A percentile compares a stretch with the other conserved stretches of the same genome.
Evolutionary conservation across 2,888 invertebrate species (phyloP).

Genomic region (Lamproptera curius): DNA sequence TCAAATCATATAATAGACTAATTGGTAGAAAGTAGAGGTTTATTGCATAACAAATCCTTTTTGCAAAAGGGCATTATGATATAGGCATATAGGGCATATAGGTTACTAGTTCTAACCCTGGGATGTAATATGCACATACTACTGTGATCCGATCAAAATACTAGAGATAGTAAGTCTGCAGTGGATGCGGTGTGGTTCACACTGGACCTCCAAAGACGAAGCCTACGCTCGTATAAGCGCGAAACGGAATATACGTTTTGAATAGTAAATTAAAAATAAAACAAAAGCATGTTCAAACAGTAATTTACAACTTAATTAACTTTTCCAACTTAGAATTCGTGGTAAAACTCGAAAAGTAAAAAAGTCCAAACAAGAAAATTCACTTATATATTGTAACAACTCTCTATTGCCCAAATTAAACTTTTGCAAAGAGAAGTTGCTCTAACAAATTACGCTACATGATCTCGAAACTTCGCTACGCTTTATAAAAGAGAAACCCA

Average conservation of each 20-base stretch:
- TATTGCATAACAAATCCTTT: not conserved
- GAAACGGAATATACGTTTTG: no score
- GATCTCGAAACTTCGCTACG: not conserved
- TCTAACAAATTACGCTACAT: slow-evolving; percentile 2
- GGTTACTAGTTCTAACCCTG: not conserved
- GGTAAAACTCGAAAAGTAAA: not conserved
- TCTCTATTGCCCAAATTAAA: not conserved
- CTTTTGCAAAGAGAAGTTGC: not conserved
- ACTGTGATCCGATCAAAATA: not conserved
- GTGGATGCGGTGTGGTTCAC: not conserved
- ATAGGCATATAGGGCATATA: not conserved
- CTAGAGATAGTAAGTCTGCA: not conserved
- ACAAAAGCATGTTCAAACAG: not conserved
- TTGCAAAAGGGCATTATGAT: not conserved
- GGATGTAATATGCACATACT: not conserved
- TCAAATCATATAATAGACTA: not conserved
- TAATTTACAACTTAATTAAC: not conserved
- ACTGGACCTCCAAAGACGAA: not conserved
- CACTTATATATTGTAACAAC: not conserved
- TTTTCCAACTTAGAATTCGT: not conserved
- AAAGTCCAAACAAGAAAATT: not conserved
- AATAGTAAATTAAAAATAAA: no score
- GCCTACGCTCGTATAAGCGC: no score
- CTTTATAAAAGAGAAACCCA: not conserved
- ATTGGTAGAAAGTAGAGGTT: no score